These are phyloP conservation scores for Ascidia mentula DNA, from an alignment of 23 tunicate genomes.

Conservation along the genomic window DNA sequence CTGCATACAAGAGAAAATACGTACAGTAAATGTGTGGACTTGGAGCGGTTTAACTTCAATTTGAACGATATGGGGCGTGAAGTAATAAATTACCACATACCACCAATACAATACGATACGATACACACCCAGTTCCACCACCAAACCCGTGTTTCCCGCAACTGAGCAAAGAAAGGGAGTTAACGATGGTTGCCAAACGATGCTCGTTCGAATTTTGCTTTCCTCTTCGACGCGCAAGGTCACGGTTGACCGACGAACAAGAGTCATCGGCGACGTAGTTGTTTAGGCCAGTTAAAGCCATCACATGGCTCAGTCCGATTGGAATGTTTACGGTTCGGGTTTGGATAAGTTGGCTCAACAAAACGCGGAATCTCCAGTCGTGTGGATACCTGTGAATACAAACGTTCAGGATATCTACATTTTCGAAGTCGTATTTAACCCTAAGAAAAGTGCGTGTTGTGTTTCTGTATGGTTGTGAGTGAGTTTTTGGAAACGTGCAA, in stretches of 20 bases:
- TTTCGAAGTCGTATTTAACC: too few relatives aligned
- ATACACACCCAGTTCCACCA: too few relatives aligned
- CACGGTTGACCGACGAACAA: constrained; percentile 2
- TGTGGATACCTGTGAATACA: neutral
- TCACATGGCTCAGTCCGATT: neutral
- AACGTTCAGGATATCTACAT: neutral
- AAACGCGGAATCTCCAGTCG: neutral
- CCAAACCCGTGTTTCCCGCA: neutral
- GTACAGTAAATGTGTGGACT: too few relatives aligned
- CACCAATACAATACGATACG: too few relatives aligned
- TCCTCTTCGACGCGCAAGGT: neutral
- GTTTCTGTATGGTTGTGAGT: too few relatives aligned
- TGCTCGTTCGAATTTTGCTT: neutral
- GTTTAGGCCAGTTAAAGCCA: neutral
- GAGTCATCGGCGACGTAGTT: neutral
- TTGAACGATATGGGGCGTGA: too few relatives aligned
- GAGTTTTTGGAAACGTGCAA: too few relatives aligned
- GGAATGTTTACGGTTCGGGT: neutral
- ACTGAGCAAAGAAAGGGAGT: neutral
- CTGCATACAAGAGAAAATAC: neutral
- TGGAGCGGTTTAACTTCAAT: too few relatives aligned
- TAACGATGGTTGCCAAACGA: neutral
- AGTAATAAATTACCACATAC: too few relatives aligned
- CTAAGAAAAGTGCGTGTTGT: too few relatives aligned
- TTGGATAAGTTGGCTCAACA: neutral